Evolutionary conservation across 2,888 invertebrate genomes (phyloP).

Genomic region (Chouioia cunea): DNA sequence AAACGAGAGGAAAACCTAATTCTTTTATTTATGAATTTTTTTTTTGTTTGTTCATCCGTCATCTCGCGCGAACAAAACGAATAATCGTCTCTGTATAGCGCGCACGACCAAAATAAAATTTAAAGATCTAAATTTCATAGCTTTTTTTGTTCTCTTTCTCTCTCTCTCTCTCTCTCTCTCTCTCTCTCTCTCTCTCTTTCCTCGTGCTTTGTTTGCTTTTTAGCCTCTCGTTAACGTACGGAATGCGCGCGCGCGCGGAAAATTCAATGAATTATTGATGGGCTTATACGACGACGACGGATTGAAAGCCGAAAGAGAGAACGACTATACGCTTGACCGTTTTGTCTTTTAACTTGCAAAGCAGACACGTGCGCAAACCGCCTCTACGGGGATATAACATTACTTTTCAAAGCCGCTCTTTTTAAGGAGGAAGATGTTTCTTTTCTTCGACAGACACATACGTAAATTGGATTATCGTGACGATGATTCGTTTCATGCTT

Average conservation of each 20-base stretch:
- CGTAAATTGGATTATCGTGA: too few relatives aligned
- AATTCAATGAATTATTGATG: slow-evolving; percentile 48
- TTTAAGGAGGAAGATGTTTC: too few relatives aligned
- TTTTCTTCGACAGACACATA: too few relatives aligned
- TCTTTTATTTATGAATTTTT: slow-evolving; percentile 39
- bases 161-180: too few relatives aligned
- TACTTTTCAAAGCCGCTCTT: slow-evolving; percentile 16
- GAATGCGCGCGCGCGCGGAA: slow-evolving; percentile 43
- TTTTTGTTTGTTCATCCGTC: neutral
- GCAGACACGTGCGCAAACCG: slow-evolving; percentile 31
- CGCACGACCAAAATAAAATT: too few relatives aligned
- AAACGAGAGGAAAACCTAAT: slow-evolving; percentile 28
- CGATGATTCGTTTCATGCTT: too few relatives aligned
- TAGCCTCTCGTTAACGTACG: neutral
- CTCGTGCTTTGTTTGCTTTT: neutral
- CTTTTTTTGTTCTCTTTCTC: slow-evolving; percentile 5
- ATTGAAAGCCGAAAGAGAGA: slow-evolving; percentile 31
- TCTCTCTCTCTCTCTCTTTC: neutral
- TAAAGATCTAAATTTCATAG: too few relatives aligned
- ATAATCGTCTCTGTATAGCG: too few relatives aligned
- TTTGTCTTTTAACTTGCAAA: slow-evolving; percentile 46
- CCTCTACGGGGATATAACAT: slow-evolving; percentile 8
- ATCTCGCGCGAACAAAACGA: too few relatives aligned
- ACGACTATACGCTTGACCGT: slow-evolving; percentile 23
- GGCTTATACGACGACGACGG: slow-evolving; percentile 2